These are phyloP conservation scores for Allygus modestus DNA, from an alignment of 2,888 invertebrate genomes.

Conservation along the genomic window DNA sequence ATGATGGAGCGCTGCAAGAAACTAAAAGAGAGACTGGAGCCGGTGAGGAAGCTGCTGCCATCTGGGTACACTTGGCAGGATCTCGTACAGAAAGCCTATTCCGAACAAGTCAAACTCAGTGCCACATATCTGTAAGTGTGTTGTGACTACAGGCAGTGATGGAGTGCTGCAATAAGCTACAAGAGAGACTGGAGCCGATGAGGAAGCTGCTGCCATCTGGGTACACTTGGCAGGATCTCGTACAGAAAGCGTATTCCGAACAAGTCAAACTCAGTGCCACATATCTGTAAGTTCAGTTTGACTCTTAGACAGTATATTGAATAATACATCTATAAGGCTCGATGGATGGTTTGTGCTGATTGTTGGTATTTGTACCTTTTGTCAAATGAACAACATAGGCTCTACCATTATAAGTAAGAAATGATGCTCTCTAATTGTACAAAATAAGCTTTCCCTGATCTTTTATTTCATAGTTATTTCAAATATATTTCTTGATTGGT, in stretches of 20 bases:
- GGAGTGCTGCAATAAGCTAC: slow-evolving; percentile 81
- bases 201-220: slow-evolving; percentile 73
- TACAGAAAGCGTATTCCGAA: slow-evolving; percentile 75
- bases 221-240: slow-evolving; percentile 74
- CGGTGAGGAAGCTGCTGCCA: slow-evolving; percentile 72
- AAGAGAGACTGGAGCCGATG: slow-evolving; percentile 77
- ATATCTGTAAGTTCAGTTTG: slow-evolving; percentile 72
- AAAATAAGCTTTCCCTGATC: too few relatives aligned
- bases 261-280: slow-evolving; percentile 81
- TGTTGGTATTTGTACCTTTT: too few relatives aligned
- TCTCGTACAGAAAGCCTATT: slow-evolving; percentile 75
- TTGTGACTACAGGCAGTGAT: slow-evolving; percentile 76
- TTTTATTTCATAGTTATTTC: too few relatives aligned
- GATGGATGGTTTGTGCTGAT: too few relatives aligned
- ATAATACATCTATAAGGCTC: too few relatives aligned
- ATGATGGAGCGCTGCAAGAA: slow-evolving; percentile 83
- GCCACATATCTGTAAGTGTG: slow-evolving; percentile 76
- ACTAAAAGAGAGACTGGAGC: slow-evolving; percentile 78
- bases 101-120: slow-evolving; percentile 78
- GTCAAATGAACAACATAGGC: too few relatives aligned
- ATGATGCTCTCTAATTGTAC: too few relatives aligned
- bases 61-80: slow-evolving; percentile 75
- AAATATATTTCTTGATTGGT: too few relatives aligned
- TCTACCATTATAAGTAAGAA: too few relatives aligned
- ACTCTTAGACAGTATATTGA: too few relatives aligned